These are phyloP conservation scores for Gerosis bhagava DNA, from an alignment of 2,888 invertebrate species.

Conservation along the genomic window DNA sequence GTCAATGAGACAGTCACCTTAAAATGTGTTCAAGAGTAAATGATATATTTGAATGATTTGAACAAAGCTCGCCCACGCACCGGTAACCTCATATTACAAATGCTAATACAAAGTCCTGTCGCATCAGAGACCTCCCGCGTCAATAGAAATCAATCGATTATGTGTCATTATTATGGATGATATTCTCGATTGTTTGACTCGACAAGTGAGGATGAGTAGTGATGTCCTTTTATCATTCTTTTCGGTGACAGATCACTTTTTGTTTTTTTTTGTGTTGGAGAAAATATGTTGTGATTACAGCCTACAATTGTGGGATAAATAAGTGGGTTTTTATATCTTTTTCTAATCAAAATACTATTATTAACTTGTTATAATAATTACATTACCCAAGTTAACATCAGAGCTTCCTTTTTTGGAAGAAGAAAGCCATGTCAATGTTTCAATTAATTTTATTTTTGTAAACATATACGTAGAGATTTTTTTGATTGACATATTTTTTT, in stretches of 20 bases:
- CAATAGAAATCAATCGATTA: conserved; percentile 23
- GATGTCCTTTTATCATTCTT: conserved; percentile 4
- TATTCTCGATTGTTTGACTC: conserved; percentile 17
- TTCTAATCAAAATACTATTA: too few species aligned
- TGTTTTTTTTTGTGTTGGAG: too few species aligned
- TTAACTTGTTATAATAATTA: too few species aligned
- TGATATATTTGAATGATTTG: conserved; percentile 41
- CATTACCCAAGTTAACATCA: too few species aligned
- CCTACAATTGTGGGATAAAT: too few species aligned
- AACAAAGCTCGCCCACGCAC: conserved; percentile 45
- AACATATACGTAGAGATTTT: too few species aligned
- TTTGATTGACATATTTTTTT: too few species aligned
- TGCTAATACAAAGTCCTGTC: conserved; percentile 78
- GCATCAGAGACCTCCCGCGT: conserved; percentile 62
- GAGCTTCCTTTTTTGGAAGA: too few species aligned
- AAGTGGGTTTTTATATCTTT: too few species aligned
- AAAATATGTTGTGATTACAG: too few species aligned
- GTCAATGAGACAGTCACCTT: conserved; percentile 9
- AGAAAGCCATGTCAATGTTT: too few species aligned
- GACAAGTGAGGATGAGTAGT: conserved; percentile 1
- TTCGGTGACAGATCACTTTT: conserved; percentile 4
- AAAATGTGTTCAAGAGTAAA: conserved; percentile 27
- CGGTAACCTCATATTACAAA: conserved; percentile 60
- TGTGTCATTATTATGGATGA: conserved; percentile 20
- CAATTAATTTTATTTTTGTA: too few species aligned